Evolutionary conservation across 2,113 vertebrate species (phyloP).

Genomic region (Embiotoca jacksoni): DNA sequence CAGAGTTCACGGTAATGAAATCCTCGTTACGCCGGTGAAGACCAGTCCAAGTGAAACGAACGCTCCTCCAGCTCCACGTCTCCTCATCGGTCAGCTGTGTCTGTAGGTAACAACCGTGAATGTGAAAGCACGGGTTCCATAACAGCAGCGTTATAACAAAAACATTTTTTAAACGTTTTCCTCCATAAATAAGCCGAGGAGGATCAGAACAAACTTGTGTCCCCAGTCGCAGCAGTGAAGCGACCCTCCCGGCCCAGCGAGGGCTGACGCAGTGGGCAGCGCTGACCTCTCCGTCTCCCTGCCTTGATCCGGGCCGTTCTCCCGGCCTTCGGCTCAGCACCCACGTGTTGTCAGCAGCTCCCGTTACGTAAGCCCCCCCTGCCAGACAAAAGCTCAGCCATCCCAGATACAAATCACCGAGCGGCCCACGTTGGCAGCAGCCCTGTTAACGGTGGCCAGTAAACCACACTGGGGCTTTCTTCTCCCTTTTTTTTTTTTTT

Average conservation of each 20-base stretch:
- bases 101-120: too few species aligned
- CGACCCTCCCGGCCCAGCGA: slow-evolving; percentile 35
- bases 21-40: too few species aligned
- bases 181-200: neutral
- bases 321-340: slow-evolving; percentile 67
- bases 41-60: too few species aligned
- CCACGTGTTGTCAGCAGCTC: slow-evolving; percentile 79
- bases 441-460: slow-evolving; percentile 34
- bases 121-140: neutral
- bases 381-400: slow-evolving; percentile 78
- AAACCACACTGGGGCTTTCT: slow-evolving; percentile 44
- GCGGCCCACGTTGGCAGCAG: slow-evolving; percentile 55
- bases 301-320: slow-evolving; percentile 69
- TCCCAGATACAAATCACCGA: slow-evolving; percentile 70
- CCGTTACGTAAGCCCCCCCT: slow-evolving; percentile 76
- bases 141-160: neutral
- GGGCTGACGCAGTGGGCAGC: slow-evolving; percentile 39
- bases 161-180: neutral
- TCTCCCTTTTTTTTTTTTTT: neutral
- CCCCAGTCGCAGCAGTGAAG: slow-evolving; percentile 5
- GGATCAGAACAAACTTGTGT: slow-evolving; percentile 18
- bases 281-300: slow-evolving; percentile 70
- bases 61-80: too few species aligned
- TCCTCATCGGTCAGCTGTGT: too few species aligned
- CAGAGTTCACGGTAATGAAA: too few species aligned